Base-by-base conservation (phyloP, 2,113 vertebrate species). In the Melospiza melodia region DNA sequence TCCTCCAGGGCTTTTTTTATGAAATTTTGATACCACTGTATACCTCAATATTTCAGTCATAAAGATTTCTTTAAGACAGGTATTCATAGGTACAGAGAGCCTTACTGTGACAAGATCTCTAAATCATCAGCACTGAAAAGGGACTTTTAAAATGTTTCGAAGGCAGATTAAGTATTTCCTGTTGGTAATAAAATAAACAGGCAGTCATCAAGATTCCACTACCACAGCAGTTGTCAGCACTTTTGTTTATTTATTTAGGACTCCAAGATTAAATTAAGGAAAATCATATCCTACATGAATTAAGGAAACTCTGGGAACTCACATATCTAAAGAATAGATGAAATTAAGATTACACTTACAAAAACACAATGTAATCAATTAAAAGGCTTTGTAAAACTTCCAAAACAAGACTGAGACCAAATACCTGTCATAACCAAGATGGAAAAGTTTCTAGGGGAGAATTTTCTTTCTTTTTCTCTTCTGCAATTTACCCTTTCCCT, bases 171-270 rank as follows among this genome's bases (percentile, higher is more conserved):
- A 43, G 9, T 35, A 43, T 43, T 80, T 87, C 25, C 44, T 67
- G 35, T 57, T 39, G 6, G 37, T 73, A 69, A 27, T 87, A 43
- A 68, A 74, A 44, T 77, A 91, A 76, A 73, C 28, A 87, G 6
- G 11, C 63, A 83, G 46, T 73, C 15, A 89, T 76, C 39, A 79
- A 27, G 23, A 24, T 79, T 89, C 57, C 73, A 55, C 30, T 75
- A n/a, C 55, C 31, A 41, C 52, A 89, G 28, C 10, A 54, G 24
- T 74, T 83, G 46, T 74, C 54, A 85, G 15, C 4, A 43, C 67
- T 76, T 80, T 84, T 81, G 82, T 76, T 94, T 71, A 81, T 90
- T 96, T 76, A 84, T 91, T 96, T 93, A 72, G 14, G 20, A 55
- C 14, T 73, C 5, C 20, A 75, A 75, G 13, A 93, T 80, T 61